These are phyloP conservation scores for Decapterus maruadsi DNA, from an alignment of 2,797 vertebrate species.

Conservation along the genomic window DNA sequence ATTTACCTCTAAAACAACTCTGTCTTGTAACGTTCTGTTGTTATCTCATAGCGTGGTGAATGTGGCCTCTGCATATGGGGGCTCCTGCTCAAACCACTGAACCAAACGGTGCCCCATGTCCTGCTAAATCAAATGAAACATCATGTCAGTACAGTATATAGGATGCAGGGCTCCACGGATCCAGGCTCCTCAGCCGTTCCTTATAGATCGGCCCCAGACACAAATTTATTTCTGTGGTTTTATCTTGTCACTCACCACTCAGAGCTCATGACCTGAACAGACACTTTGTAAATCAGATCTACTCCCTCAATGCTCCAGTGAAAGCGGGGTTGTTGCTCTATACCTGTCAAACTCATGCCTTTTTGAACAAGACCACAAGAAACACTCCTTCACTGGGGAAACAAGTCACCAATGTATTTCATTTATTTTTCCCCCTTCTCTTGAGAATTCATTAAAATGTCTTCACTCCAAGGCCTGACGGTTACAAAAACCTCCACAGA, in stretches of 20 bases:
- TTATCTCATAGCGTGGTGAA: no score
- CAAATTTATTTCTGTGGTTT: conserved; percentile 17
- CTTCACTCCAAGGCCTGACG: neutral
- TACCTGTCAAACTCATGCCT: neutral
- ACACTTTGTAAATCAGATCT: conserved; percentile 23
- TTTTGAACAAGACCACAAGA: conserved; percentile 13
- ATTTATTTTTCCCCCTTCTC: neutral
- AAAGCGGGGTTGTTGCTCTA: conserved; percentile 13
- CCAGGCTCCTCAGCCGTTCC: neutral
- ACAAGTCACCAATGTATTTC: neutral
- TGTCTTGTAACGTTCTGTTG: no score
- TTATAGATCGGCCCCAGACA: neutral
- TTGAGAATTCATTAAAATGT: conserved; percentile 5
- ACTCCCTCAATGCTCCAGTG: neutral
- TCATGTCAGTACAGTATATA: neutral
- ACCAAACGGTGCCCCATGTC: neutral
- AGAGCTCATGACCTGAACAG: conserved; percentile 21
- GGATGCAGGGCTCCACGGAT: neutral
- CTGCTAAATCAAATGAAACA: neutral
- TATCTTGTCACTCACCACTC: conserved; percentile 12
- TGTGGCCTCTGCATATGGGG: no score
- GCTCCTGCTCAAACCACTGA: no score
- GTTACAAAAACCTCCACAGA: conserved; percentile 6
- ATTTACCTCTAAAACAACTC: no score
- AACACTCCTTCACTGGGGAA: conserved; percentile 6